Evolutionary conservation across 2,113 vertebrate genomes (phyloP).

Genomic region (Ammodytes dubius): DNA sequence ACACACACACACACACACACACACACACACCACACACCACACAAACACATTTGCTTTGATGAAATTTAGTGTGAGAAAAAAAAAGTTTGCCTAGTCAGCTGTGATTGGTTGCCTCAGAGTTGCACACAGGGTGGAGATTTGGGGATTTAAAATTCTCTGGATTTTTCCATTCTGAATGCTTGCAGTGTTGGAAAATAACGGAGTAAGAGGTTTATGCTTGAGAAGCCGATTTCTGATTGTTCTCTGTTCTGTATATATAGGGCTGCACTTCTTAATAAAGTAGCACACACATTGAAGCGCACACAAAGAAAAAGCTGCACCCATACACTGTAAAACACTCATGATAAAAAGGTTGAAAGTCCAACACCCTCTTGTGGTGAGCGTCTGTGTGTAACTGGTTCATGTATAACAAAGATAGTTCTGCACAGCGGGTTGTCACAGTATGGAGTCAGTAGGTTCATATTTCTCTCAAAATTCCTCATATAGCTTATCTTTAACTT

Average conservation of each 20-base stretch:
- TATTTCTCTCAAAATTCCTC: slow-evolving; percentile 47
- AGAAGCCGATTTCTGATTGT: slow-evolving; percentile 79
- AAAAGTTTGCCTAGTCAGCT: slow-evolving; percentile 21
- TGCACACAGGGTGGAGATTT: slow-evolving; percentile 60
- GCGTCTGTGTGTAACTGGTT: slow-evolving; percentile 28
- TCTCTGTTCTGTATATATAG: slow-evolving; percentile 68
- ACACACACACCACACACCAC: slow-evolving; percentile 8
- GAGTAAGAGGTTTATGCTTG: slow-evolving; percentile 79
- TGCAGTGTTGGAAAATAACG: slow-evolving; percentile 74
- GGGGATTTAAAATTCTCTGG: slow-evolving; percentile 68
- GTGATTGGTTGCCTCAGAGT: slow-evolving; percentile 48
- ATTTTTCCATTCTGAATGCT: slow-evolving; percentile 74
- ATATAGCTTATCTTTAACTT: slow-evolving; percentile 40
- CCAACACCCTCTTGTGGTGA: slow-evolving; percentile 36
- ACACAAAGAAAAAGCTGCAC: slow-evolving; percentile 22
- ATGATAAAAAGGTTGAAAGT: slow-evolving; percentile 61
- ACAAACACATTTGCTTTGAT: slow-evolving; percentile 24
- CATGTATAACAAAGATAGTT: slow-evolving; percentile 27
- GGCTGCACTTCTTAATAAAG: slow-evolving; percentile 61
- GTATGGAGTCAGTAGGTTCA: slow-evolving; percentile 19
- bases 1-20: slow-evolving; percentile 7
- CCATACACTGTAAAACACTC: slow-evolving; percentile 35
- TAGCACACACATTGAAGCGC: slow-evolving; percentile 15
- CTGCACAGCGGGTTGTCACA: slow-evolving; percentile 40
- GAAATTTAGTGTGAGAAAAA: slow-evolving; percentile 6